Percentiles rank a stretch among this genome's conserved stretches.
Evolutionary conservation across 2,888 invertebrate species (phyloP).

Genomic region (Auanema freiburgensis): DNA sequence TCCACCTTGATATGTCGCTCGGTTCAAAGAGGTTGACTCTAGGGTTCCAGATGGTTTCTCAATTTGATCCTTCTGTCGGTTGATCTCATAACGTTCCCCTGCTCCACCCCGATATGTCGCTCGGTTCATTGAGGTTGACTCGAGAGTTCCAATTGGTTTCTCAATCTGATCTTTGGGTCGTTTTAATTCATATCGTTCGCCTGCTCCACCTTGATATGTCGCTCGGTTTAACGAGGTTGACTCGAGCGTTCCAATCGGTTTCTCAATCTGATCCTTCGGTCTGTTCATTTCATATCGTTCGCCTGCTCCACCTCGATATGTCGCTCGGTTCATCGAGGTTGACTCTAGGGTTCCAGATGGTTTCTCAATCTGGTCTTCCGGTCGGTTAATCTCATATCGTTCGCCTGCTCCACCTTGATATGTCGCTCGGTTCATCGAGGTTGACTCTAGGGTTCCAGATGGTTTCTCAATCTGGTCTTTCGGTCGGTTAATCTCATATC

Average conservation of each 20-base stretch:
- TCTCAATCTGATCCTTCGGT: slow-evolving; percentile 12
- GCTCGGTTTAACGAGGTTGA: slow-evolving; percentile 1
- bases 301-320: not conserved
- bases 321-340: slow-evolving; percentile 1
- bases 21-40: slow-evolving; percentile 1
- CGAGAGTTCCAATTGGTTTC: slow-evolving; percentile 1
- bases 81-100: slow-evolving; percentile 3
- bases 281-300: slow-evolving; percentile 2
- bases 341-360: not conserved
- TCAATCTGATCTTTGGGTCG: slow-evolving; percentile 13
- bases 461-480: slow-evolving; percentile 7
- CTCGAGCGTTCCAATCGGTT: slow-evolving; percentile 1
- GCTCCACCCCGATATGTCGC: slow-evolving; percentile 1
- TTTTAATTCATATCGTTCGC: not conserved
- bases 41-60: not conserved
- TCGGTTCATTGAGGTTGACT: slow-evolving; percentile 2
- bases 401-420: slow-evolving; percentile 10
- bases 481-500: slow-evolving; percentile 1
- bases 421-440: not conserved
- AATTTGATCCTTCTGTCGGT: not conserved
- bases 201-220: slow-evolving; percentile 4
- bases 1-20: slow-evolving; percentile 1
- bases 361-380: slow-evolving; percentile 6
- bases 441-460: not conserved
- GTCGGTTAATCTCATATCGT: not conserved